Percentiles rank a stretch among this genome's conserved stretches.
Conservation (phyloP, 2,113 vertebrate species). For the Dasyurus viverrinus region DNA sequence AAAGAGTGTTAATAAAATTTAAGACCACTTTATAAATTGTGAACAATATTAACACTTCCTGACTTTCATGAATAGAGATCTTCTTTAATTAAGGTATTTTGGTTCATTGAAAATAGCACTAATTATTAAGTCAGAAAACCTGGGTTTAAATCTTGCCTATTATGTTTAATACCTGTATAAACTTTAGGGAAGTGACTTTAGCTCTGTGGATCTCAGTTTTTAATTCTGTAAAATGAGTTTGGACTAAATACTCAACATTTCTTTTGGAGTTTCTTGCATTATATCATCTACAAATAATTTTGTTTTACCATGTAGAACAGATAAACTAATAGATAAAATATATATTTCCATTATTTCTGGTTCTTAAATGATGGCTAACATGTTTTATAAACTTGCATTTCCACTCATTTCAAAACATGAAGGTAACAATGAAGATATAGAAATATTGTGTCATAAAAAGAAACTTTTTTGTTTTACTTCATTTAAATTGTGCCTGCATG, state of each 20-base stretch:
- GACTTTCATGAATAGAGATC: conserved; percentile 13
- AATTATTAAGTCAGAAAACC: neutral
- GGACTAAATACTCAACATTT: neutral
- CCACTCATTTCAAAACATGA: neutral
- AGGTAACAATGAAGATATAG: neutral
- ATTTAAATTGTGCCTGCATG: neutral
- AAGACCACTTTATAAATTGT: conserved; percentile 8
- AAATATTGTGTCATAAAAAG: neutral
- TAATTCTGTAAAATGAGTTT: neutral
- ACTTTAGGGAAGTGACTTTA: neutral
- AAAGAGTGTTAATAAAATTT: neutral
- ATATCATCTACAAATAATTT: neutral
- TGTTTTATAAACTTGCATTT: neutral
- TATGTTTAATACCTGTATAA: neutral
- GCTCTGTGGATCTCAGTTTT: neutral
- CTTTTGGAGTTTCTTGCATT: neutral
- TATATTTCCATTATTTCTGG: neutral
- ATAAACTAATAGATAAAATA: neutral
- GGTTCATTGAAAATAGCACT: neutral
- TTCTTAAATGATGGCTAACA: neutral
- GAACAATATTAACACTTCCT: neutral
- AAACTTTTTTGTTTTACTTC: neutral
- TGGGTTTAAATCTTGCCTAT: neutral
- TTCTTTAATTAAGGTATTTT: neutral
- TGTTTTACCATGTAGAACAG: neutral